These are phyloP conservation scores for Gymnorhina tibicen DNA, from an alignment of 2,113 vertebrate species.

Conservation along the genomic window DNA sequence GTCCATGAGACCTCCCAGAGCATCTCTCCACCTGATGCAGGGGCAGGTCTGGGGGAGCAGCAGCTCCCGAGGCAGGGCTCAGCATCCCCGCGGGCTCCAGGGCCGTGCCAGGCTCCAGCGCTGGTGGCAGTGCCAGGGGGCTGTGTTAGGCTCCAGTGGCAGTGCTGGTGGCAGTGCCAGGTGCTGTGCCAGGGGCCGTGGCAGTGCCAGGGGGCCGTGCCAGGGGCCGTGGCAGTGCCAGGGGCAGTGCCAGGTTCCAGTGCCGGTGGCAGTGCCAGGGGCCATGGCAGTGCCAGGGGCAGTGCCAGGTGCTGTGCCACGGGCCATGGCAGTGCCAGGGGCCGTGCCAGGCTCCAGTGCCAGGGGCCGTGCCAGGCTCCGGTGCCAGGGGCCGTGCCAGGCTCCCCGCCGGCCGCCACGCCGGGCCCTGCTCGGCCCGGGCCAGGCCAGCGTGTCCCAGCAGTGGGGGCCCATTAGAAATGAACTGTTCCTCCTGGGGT, in stretches of 20 bases:
- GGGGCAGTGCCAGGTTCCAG: background rate
- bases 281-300: background rate
- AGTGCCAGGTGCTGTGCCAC: background rate
- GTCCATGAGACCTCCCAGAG: background rate
- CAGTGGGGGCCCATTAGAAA: constrained; percentile 68
- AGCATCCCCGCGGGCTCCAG: accelerated
- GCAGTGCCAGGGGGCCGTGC: background rate
- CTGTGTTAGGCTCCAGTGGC: background rate
- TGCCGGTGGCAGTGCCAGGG: background rate
- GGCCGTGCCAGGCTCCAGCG: background rate
- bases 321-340: background rate
- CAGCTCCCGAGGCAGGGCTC: background rate
- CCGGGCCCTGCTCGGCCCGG: background rate
- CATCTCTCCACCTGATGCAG: background rate
- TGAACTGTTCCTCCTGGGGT: constrained; percentile 50
- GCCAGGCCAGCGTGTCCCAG: constrained; percentile 28
- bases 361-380: too few species aligned
- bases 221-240: background rate
- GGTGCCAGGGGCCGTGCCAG: background rate
- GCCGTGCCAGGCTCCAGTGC: too few species aligned
- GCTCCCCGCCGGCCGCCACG: background rate
- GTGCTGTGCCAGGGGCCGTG: accelerated
- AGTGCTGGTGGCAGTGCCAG: background rate
- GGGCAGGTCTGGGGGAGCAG: background rate
- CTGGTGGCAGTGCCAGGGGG: background rate